Percentiles rank a stretch among this genome's conserved stretches.
These are phyloP conservation scores for Balaenoptera acutorostrata DNA, from an alignment of 2,113 vertebrate genomes.

Conservation along the genomic window DNA sequence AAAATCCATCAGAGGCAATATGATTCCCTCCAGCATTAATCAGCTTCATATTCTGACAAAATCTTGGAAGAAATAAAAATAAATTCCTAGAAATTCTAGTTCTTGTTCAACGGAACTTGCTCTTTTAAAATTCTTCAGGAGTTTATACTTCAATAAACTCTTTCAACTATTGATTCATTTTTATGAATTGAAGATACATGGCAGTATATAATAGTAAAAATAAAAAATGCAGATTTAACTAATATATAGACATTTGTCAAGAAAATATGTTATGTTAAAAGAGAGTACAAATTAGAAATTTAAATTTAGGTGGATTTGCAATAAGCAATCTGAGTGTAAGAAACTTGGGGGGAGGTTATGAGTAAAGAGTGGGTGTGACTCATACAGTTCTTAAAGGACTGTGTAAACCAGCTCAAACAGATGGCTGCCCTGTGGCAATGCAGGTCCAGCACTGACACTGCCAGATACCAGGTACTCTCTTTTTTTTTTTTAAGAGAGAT, in stretches of 20 bases:
- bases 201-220: neutral
- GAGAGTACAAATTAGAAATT: neutral
- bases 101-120: neutral
- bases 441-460: neutral
- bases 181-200: neutral
- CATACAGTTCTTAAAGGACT: neutral
- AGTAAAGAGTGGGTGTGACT: neutral
- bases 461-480: neutral
- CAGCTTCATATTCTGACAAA: neutral
- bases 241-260: neutral
- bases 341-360: neutral
- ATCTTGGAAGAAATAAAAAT: neutral
- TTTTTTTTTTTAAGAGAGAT: neutral
- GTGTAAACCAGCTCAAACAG: neutral
- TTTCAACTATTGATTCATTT: neutral
- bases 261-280: neutral
- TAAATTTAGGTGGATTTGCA: neutral
- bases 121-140: neutral
- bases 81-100: neutral
- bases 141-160: neutral
- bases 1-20: neutral
- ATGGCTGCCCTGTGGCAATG: neutral
- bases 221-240: neutral
- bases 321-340: neutral
- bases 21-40: neutral